These are phyloP conservation scores for Acanthurus leucopareius DNA, from an alignment of 2,797 vertebrate genomes.

Conservation along the genomic window DNA sequence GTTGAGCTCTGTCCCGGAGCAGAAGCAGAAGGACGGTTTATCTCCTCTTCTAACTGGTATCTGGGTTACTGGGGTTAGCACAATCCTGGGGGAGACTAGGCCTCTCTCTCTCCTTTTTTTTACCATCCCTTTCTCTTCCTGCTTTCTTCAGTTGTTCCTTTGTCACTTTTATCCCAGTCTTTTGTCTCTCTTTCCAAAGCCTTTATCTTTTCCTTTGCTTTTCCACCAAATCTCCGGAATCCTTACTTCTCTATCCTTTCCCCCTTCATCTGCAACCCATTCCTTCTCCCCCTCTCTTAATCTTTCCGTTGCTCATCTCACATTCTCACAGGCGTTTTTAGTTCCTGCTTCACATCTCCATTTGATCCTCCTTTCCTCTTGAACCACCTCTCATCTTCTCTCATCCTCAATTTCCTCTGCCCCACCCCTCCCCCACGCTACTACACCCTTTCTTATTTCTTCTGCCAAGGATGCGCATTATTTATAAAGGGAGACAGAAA, in stretches of 20 bases:
- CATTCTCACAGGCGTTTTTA: conserved; percentile 48
- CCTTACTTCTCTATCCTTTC: conserved; percentile 13
- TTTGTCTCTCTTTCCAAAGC: conserved; percentile 8
- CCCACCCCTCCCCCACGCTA: not conserved
- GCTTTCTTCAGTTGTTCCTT: conserved; percentile 28
- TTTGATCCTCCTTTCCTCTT: conserved; percentile 71
- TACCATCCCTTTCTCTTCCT: conserved; percentile 3
- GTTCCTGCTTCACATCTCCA: conserved; percentile 60
- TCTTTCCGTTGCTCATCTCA: conserved; percentile 42
- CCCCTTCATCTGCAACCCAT: conserved; percentile 33
- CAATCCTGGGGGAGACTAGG: conserved; percentile 46
- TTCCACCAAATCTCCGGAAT: conserved; percentile 16
- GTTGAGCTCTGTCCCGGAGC: conserved; percentile 51
- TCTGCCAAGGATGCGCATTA: conserved; percentile 44
- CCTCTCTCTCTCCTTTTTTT: conserved; percentile 4
- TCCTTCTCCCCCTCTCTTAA: conserved; percentile 29
- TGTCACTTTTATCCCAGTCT: conserved; percentile 15
- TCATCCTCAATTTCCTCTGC: conserved; percentile 56
- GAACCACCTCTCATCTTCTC: conserved; percentile 69
- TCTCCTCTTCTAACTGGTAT: conserved; percentile 61
- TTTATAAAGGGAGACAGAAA: conserved; percentile 19
- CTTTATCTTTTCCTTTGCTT: conserved; percentile 22
- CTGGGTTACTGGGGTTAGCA: conserved; percentile 75
- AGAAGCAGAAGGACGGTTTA: conserved; percentile 58
- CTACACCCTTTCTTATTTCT: conserved; percentile 15